Percentiles rank a stretch among this genome's conserved stretches.
These are phyloP conservation scores for Metalampra italica DNA, from an alignment of 2,888 invertebrate species.

Conservation along the genomic window DNA sequence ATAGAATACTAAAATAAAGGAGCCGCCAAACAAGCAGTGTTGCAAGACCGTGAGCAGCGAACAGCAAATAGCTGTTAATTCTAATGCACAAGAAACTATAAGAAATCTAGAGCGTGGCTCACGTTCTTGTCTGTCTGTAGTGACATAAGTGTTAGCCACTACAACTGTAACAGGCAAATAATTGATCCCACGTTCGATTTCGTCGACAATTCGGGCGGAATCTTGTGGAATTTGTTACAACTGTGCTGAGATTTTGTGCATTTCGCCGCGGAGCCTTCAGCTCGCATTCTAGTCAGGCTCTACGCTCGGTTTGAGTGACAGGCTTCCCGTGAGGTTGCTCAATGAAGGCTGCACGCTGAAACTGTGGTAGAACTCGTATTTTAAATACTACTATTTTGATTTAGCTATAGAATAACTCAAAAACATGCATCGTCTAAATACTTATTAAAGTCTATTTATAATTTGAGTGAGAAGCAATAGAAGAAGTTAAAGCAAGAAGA, in stretches of 20 bases:
- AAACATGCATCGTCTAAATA: not conserved
- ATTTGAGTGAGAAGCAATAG: too few relatives aligned
- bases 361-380: slow-evolving; percentile 23
- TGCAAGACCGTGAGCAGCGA: slow-evolving; percentile 21
- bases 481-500: too few relatives aligned
- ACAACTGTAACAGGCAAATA: slow-evolving; percentile 52
- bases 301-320: slow-evolving; percentile 20
- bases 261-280: slow-evolving; percentile 23
- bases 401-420: not conserved
- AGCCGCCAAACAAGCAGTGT: slow-evolving; percentile 19
- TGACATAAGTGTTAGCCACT: slow-evolving; percentile 49
- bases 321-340: slow-evolving; percentile 27
- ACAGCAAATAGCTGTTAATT: slow-evolving; percentile 42
- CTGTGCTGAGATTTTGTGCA: slow-evolving; percentile 29
- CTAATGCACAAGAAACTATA: slow-evolving; percentile 27
- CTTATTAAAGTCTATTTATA: not conserved
- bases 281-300: slow-evolving; percentile 26
- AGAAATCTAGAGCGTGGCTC: slow-evolving; percentile 43
- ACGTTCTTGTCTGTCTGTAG: slow-evolving; percentile 23
- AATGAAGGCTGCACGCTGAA: slow-evolving; percentile 28
- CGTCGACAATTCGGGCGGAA: slow-evolving; percentile 38
- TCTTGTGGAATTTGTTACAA: slow-evolving; percentile 35
- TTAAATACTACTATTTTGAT: slow-evolving; percentile 14
- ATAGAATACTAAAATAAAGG: slow-evolving; percentile 26
- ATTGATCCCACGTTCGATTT: slow-evolving; percentile 71